Percentiles rank a stretch among this genome's conserved stretches.
Evolutionary conservation across 23 tunicate species (phyloP).

Genomic region (Trididemnum miniatum): DNA sequence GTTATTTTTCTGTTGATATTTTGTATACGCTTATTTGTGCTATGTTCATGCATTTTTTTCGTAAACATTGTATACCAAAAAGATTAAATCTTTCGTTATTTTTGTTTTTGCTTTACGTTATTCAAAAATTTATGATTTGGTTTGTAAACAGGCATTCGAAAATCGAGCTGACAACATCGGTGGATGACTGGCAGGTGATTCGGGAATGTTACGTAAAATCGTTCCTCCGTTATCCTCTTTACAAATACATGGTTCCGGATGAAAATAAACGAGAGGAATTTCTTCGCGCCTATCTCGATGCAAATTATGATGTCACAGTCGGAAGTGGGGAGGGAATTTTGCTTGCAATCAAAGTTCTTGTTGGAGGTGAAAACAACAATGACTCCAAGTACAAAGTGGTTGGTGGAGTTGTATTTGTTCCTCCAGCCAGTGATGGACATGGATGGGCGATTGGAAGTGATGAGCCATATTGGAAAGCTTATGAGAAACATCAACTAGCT

Average conservation of each 20-base stretch:
- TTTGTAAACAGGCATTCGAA: conserved; percentile 21
- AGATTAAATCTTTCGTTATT: too few species aligned
- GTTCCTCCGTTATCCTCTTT: conserved; percentile 72
- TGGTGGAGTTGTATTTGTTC: conserved; percentile 62
- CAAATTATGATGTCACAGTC: conserved; percentile 73
- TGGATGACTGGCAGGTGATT: conserved; percentile 56
- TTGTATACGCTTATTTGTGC: too few species aligned
- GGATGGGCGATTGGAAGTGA: conserved; percentile 76
- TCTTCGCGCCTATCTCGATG: conserved; percentile 84
- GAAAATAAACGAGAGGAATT: conserved; percentile 59
- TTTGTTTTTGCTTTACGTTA: too few species aligned
- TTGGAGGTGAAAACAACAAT: not conserved
- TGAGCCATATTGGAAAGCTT: conserved; percentile 77
- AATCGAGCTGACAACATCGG: conserved; percentile 37
- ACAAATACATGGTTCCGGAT: conserved; percentile 81
- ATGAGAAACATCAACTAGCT: conserved; percentile 53
- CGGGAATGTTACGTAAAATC: conserved; percentile 67
- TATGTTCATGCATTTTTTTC: too few species aligned
- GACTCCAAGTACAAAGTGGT: not conserved
- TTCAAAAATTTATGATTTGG: too few species aligned
- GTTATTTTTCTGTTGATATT: too few species aligned
- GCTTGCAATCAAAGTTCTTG: not conserved
- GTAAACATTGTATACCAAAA: too few species aligned
- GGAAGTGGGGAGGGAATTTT: conserved; percentile 54
- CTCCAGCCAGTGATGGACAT: conserved; percentile 75